Evolutionary conservation across 2,797 vertebrate species (phyloP).

Genomic region (Acrossocheilus wenchowensis): DNA sequence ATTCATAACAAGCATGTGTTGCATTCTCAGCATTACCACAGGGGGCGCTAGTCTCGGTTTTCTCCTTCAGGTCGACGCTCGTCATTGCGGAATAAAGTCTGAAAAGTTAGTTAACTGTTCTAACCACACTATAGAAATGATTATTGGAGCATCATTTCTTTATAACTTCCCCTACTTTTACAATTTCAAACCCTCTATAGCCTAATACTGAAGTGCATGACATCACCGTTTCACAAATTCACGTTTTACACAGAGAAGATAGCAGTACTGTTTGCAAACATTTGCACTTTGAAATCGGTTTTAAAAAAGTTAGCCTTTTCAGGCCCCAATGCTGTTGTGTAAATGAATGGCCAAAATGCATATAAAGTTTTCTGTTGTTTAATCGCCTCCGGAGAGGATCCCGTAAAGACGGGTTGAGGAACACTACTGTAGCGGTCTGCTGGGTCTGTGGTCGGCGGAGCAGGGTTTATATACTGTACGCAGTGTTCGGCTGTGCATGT

Average conservation of each 20-base stretch:
- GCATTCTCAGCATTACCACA: background rate
- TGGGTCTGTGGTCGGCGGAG: background rate
- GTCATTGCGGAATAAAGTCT: background rate
- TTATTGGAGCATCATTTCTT: background rate
- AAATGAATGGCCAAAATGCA: background rate
- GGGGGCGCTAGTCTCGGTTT: background rate
- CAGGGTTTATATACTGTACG: background rate
- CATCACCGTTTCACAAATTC: background rate
- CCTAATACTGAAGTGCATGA: background rate
- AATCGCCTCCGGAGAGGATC: background rate
- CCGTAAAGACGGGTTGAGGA: background rate
- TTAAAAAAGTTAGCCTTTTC: background rate
- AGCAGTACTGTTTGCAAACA: background rate
- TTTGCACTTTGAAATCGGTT: background rate
- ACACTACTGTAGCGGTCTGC: background rate
- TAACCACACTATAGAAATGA: background rate
- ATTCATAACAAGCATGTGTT: background rate
- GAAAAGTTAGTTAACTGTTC: background rate
- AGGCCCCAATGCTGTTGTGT: background rate
- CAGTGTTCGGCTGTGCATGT: background rate
- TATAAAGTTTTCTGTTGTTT: background rate
- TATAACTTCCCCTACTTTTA: too few species aligned
- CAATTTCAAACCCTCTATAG: too few species aligned
- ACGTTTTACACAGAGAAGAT: background rate
- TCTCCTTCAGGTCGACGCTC: background rate